phyloP scores from a whole-genome alignment of 2,888 invertebrate species.

The Chironomus riparius region DNA sequence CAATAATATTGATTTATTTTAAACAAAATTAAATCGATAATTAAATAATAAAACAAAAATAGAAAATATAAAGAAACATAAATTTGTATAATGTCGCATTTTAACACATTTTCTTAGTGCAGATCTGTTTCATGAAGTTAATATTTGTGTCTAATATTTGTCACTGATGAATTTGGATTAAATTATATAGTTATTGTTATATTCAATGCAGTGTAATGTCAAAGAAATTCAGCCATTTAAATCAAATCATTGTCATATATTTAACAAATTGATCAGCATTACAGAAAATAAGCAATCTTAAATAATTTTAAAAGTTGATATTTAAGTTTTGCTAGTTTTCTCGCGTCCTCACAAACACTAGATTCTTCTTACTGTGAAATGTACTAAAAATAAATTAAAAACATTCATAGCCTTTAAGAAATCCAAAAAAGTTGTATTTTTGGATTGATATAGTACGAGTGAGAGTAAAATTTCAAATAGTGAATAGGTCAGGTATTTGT shows the following conservation, averaged over 20 bases:
- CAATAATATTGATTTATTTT: no score
- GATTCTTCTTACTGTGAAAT: background rate
- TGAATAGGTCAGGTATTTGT: constrained; percentile 21
- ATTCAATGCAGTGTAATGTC: background rate
- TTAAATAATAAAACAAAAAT: background rate
- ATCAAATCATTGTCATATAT: background rate
- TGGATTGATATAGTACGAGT: background rate
- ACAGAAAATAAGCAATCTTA: background rate
- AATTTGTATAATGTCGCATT: no score
- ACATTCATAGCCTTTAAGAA: constrained; percentile 6
- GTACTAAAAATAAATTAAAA: constrained; percentile 13
- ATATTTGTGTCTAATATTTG: background rate
- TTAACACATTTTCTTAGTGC: background rate
- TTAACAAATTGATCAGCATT: background rate
- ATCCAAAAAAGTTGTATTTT: background rate
- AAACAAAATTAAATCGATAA: background rate
- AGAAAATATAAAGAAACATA: background rate
- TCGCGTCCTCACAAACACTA: background rate
- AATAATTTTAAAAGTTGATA: background rate
- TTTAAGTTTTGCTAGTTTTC: background rate
- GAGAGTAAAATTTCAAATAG: background rate
- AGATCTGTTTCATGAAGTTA: background rate
- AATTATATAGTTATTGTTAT: background rate
- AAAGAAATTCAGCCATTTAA: background rate
- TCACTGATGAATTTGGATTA: background rate